Percentiles rank a stretch among this genome's conserved stretches.
Evolutionary conservation across 2,888 invertebrate genomes (phyloP).

Genomic region (Eristalis pertinax): DNA sequence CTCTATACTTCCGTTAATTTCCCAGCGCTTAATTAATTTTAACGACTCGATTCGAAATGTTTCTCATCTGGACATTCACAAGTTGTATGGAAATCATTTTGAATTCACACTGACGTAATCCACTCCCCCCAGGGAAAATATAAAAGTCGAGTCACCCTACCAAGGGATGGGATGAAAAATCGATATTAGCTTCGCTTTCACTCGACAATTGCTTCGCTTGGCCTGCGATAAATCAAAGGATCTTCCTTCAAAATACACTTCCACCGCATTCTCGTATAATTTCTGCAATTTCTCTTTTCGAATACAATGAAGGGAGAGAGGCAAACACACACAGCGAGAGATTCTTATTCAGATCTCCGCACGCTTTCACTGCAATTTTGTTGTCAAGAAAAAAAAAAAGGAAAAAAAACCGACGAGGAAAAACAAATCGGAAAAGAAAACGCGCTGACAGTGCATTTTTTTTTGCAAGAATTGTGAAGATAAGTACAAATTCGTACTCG

Average conservation of each 20-base stretch:
- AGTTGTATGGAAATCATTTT: not conserved
- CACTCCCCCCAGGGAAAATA: not conserved
- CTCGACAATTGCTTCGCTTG: not conserved
- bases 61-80: not conserved
- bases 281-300: slow-evolving; percentile 20
- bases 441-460: slow-evolving; percentile 46
- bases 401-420: not conserved
- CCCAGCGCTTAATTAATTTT: not conserved
- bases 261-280: slow-evolving; percentile 13
- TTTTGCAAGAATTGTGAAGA: slow-evolving; percentile 19
- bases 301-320: too few species aligned
- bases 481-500: slow-evolving; percentile 7
- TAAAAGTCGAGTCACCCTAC: not conserved
- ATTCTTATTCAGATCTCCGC: slow-evolving; percentile 13
- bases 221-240: slow-evolving; percentile 43
- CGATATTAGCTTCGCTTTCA: not conserved
- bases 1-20: not conserved
- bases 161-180: not conserved
- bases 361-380: slow-evolving; percentile 31
- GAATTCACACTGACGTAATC: not conserved
- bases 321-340: too few species aligned
- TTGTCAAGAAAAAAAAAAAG: slow-evolving; percentile 3
- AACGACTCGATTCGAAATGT: not conserved
- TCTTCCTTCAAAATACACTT: slow-evolving; percentile 30
- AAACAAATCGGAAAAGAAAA: not conserved